Conservation (phyloP, 2,113 vertebrate species). For the Zosterops hypoxanthus region DNA sequence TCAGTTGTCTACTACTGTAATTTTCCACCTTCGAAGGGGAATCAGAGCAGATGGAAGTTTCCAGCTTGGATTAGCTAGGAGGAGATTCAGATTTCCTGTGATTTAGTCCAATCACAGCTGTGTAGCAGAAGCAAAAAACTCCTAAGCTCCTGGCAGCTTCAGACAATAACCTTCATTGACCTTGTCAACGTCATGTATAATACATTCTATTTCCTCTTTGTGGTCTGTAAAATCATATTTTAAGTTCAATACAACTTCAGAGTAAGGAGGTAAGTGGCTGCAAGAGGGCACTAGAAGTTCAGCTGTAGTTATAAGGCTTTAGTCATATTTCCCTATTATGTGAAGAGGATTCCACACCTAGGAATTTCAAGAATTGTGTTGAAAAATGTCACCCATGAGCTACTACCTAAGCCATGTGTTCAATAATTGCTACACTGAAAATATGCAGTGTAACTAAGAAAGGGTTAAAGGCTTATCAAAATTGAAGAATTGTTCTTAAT, state of each 20-base stretch:
- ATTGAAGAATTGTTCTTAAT: conserved; percentile 5
- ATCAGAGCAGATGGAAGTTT: background rate
- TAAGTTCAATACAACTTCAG: background rate
- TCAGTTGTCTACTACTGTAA: background rate
- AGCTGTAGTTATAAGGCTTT: background rate
- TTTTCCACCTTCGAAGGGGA: background rate
- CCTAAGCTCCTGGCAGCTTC: background rate
- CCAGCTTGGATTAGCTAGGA: background rate
- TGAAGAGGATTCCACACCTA: background rate
- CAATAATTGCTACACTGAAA: background rate
- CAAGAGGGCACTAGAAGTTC: background rate
- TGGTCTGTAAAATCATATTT: background rate
- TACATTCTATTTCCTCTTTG: background rate
- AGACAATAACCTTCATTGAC: background rate
- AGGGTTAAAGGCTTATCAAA: background rate
- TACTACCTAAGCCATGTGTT: background rate
- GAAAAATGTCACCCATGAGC: background rate
- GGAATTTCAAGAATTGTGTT: background rate
- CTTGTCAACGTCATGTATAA: background rate
- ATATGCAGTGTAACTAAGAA: background rate
- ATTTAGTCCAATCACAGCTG: background rate
- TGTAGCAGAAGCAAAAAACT: background rate
- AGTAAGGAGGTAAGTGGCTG: background rate
- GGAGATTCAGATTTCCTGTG: background rate
- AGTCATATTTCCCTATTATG: background rate